A percentile compares a stretch with the other conserved stretches of the same genome.
These are phyloP conservation scores for Temnothorax rugatulus DNA, from an alignment of 2,888 invertebrate genomes.

Conservation along the genomic window DNA sequence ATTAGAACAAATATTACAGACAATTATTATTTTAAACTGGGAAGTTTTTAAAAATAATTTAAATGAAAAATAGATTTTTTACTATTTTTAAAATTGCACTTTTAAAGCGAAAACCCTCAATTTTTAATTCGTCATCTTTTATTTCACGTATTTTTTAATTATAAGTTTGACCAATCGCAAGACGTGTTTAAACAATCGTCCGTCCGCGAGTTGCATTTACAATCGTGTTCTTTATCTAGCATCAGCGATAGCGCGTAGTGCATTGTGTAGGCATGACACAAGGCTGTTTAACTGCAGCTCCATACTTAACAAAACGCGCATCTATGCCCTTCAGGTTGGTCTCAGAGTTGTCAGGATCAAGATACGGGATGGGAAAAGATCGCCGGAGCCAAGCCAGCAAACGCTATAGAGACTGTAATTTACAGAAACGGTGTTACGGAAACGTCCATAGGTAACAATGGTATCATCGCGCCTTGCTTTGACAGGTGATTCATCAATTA, in stretches of 20 bases:
- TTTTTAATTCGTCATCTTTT: neutral
- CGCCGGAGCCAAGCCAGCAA: constrained; percentile 80
- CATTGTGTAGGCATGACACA: neutral
- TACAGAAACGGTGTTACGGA: constrained; percentile 64
- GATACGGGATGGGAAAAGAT: constrained; percentile 82
- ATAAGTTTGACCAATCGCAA: constrained; percentile 6
- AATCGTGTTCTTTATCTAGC: constrained; percentile 1
- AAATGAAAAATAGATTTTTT: neutral
- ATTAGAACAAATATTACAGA: neutral
- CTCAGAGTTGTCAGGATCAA: constrained; percentile 70
- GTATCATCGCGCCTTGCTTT: constrained; percentile 81
- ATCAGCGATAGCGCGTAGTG: neutral
- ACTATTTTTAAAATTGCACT: neutral
- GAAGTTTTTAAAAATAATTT: neutral
- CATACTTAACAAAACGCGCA: constrained; percentile 3
- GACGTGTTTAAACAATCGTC: neutral
- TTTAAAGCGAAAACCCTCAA: neutral
- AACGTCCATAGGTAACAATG: constrained; percentile 77
- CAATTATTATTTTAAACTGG: neutral
- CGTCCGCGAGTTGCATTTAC: neutral
- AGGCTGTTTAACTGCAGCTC: constrained; percentile 10
- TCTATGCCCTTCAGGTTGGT: constrained; percentile 65
- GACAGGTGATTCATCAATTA: constrained; percentile 74
- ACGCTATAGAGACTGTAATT: constrained; percentile 70
- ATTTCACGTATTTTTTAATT: neutral